A percentile compares a stretch with the other conserved stretches of the same genome.
Evolutionary conservation across 1,140 invertebrate genomes (phyloP).

Genomic region (Drosophila persimilis): DNA sequence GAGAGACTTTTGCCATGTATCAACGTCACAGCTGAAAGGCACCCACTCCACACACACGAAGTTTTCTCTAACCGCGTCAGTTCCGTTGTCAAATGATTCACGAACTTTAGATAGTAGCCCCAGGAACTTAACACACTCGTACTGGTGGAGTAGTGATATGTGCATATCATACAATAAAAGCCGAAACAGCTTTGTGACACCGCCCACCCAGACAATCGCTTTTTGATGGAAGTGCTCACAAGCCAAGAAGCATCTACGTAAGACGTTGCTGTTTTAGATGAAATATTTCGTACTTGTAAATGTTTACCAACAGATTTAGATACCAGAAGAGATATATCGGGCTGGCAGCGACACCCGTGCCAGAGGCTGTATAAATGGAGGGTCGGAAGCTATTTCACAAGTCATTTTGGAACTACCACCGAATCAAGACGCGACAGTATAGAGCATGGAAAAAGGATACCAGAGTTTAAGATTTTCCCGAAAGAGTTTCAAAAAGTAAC

Average conservation of each 20-base stretch:
- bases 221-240: conserved; percentile 2
- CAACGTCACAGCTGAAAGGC: no score
- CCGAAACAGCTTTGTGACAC: no score
- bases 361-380: conserved; percentile 44
- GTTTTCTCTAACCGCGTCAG: no score
- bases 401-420: conserved; percentile 30
- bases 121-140: no score
- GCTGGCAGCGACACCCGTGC: no score
- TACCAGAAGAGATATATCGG: conserved; percentile 17
- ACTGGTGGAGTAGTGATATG: no score
- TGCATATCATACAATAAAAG: no score
- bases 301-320: conserved; percentile 63
- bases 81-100: no score
- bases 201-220: conserved; percentile 15
- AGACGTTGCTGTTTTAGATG: conserved; percentile 32
- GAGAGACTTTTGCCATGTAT: no score
- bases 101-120: no score
- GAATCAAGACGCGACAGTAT: conserved; percentile 20
- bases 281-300: conserved; percentile 20
- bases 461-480: conserved; percentile 30
- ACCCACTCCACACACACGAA: no score
- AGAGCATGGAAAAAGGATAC: conserved; percentile 63
- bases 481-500: conserved; percentile 48
- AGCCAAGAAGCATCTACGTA: conserved; percentile 19
- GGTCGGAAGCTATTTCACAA: conserved; percentile 40